These are phyloP conservation scores for Lordiphosa clarofinis DNA, from an alignment of 1,140 invertebrate species.

Conservation along the genomic window DNA sequence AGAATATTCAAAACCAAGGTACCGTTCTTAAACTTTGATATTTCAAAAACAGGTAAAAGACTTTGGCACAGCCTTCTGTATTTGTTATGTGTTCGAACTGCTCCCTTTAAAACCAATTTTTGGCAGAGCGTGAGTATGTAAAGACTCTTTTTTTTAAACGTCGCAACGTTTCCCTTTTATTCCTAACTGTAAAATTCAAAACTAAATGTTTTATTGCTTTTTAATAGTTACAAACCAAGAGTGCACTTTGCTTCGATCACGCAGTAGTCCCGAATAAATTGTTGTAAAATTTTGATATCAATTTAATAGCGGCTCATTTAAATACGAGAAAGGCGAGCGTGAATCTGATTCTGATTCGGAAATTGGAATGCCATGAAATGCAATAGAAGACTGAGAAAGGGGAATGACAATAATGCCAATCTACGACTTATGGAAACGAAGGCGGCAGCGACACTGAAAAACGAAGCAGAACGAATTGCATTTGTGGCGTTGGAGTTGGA, in stretches of 20 bases:
- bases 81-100: too few relatives aligned
- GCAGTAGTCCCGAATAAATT: too few relatives aligned
- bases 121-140: too few relatives aligned
- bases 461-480: constrained; percentile 74
- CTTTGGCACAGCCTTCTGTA: too few relatives aligned
- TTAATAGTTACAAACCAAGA: too few relatives aligned
- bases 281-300: constrained; percentile 38
- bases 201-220: constrained; percentile 23
- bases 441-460: constrained; percentile 40
- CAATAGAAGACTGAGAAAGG: constrained; percentile 23
- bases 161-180: too few relatives aligned
- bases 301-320: constrained; percentile 67
- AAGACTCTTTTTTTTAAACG: too few relatives aligned
- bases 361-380: constrained; percentile 66
- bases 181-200: neutral
- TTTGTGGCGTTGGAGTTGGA: constrained; percentile 23
- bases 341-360: constrained; percentile 22
- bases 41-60: too few relatives aligned
- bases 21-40: too few relatives aligned
- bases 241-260: too few relatives aligned
- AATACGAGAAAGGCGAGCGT: constrained; percentile 25
- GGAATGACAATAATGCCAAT: constrained; percentile 75
- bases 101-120: too few relatives aligned
- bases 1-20: too few relatives aligned
- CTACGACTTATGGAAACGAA: constrained; percentile 67